Base-by-base conservation (phyloP, 2,797 vertebrate species). In the Garrulus glandarius region DNA sequence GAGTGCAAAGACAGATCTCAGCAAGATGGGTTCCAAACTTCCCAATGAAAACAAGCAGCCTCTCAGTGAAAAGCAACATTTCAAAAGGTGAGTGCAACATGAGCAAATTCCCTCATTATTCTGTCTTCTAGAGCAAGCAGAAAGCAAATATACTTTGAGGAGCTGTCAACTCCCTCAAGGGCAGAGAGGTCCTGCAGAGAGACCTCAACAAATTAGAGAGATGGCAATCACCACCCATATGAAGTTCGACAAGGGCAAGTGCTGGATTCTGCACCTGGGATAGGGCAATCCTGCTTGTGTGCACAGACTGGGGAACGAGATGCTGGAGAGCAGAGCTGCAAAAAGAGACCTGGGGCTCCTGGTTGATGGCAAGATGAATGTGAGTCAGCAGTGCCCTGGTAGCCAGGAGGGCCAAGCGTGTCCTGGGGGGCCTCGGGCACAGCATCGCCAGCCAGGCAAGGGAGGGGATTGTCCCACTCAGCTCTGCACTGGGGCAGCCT, bases 361-460 rank as follows among this genome's bases (percentile, higher is more conserved):
- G 41, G 15, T 21, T 0, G 1, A 3, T 50, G 43, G 6, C 19
- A 69, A 63, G 14, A 0, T 44, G 5, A 26, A 15, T 4, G 3
- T 21, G 43, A 18, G 23, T 2, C 63, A 68, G 26, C 47, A 60
- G 47, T 36, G 34, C 11, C 34, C 46, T 39, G 46, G 46, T 15
- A 88, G 13, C 47, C 55, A 43, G 63, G 23, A 75, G 39, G 19
- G 32, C 1, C 11, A 32, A 2, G 3, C 11, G 0, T 32, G 34
- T 41, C 46, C 15, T 47, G 32, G 5, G 10, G 30, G 0, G 7
- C 55, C 29, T 55, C 55, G 27, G 41, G 26, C 2, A 41, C 7
- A 68, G 23, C n/a, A 50, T n/a, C 0, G 0, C 6, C 3, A 4
- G 55, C 15, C 0, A 0, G 77, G 5, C 4, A 22, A 60, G 11